phyloP scores from a whole-genome alignment of 37 sponge, comb jelly and placozoan species.

The Bolinopsis microptera region DNA sequence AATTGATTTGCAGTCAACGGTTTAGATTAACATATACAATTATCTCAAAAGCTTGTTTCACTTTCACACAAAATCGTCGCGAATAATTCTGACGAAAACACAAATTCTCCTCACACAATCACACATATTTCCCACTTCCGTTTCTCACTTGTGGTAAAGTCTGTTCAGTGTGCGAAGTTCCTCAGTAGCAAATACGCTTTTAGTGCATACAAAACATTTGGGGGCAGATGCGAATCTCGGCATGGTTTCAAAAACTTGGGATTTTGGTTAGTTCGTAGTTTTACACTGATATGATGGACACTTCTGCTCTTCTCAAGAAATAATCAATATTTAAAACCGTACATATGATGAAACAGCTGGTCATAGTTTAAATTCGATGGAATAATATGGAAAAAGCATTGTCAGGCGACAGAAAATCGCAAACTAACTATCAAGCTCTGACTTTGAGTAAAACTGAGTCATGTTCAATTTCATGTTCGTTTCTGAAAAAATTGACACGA shows the following conservation, averaged over 20 bases:
- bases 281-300: no score
- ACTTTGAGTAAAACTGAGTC: no score
- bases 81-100: background rate
- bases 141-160: constrained; percentile 74
- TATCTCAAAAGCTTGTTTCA: background rate
- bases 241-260: background rate
- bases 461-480: no score
- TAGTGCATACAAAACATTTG: constrained; percentile 78
- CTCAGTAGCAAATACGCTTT: constrained; percentile 85
- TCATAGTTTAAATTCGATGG: no score
- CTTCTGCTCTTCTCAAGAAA: no score
- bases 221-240: constrained; percentile 33
- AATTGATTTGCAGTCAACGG: background rate
- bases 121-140: background rate
- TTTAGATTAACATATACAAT: background rate
- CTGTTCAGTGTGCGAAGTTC: constrained; percentile 75
- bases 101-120: background rate
- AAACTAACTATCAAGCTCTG: no score
- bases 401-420: no score
- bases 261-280: background rate
- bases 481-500: no score
- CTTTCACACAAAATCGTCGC: background rate
- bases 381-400: no score
- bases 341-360: no score
- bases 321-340: no score